Evolutionary conservation across 2,113 vertebrate species (phyloP), one percentile per base, ranked within the genome.

Genomic region (Lota lota): DNA sequence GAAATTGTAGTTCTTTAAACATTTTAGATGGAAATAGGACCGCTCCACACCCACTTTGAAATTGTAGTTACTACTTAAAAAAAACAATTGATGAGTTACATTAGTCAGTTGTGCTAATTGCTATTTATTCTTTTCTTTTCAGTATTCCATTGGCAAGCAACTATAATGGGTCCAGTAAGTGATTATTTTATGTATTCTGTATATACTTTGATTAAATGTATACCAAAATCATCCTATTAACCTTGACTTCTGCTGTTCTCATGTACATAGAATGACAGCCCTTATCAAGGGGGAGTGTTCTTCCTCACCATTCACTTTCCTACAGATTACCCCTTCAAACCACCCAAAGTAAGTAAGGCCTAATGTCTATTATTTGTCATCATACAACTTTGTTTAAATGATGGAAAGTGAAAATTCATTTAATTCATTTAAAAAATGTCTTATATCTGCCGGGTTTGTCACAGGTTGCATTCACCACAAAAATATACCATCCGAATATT

Each of bases 111-210:
- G 40, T 47, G 40, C 2, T 47, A 47, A 47, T 11, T 11, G 10
- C 7, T 47, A 47, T 47, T 47, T 47, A 14, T 47, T 47, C 40
- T 11, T 14, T 61, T 66, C 60, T 70, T 76, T 63, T 20, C 73
- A 94, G 93, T 93, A 78, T 94, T 94, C 87, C 93, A 94, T 78
- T 94, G 93, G 93, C 93, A 94, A 76, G 93, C 93, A 24, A 94
- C 93, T 61, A 94, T 94, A 87, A 94, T 94, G 93, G 93, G 93
- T 64, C 93, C 93, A 65, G 93, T 94, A 88, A 83, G 93, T 92
- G 62, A 22, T 60, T 16, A 5, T 61, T 61, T 61, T 60, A 16
- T 64, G 12, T 21, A 20, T 21, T n/a, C 21, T 20, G 19, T 20
- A 64, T 64, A 17, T 10, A 2, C 5, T 36, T n/a, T 18, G 6